Conservation (phyloP, 2,888 invertebrate genomes). For the Tigriopus californicus region DNA sequence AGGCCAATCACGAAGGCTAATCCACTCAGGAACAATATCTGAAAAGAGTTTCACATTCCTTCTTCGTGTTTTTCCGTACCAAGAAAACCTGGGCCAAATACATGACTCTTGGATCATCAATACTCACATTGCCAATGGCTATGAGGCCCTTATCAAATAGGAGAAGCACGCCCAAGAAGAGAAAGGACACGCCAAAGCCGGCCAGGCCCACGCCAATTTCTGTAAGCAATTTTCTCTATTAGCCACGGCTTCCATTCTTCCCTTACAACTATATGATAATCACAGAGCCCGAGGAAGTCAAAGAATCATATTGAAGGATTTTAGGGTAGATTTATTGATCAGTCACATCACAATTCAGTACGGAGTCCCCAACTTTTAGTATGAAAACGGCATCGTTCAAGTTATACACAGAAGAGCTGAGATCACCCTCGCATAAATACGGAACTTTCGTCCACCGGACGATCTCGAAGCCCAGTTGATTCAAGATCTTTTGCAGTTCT, state of each 20-base stretch:
- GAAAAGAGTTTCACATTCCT: no score
- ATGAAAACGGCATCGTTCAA: constrained; percentile 32
- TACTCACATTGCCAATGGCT: constrained; percentile 96
- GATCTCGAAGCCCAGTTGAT: constrained; percentile 50
- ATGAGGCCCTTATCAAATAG: constrained; percentile 90
- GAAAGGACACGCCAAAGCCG: constrained; percentile 83
- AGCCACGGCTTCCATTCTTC: no score
- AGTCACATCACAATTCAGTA: no score
- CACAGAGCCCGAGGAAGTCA: no score
- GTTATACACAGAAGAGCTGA: constrained; percentile 40
- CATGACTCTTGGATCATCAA: not conserved
- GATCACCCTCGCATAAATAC: constrained; percentile 90
- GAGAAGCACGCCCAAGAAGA: constrained; percentile 77
- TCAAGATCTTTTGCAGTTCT: constrained; percentile 33
- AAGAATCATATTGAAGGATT: no score
- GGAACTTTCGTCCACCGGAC: constrained; percentile 74
- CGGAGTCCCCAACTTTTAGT: not conserved
- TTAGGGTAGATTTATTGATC: no score
- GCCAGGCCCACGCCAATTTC: constrained; percentile 94
- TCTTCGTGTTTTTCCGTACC: no score
- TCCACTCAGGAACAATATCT: constrained; percentile 91
- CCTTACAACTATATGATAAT: no score
- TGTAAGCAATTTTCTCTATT: no score
- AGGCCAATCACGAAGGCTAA: constrained; percentile 89
- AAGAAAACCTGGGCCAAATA: no score